phyloP scores from a whole-genome alignment of 2,888 invertebrate species.

The Eupithecia abbreviata region DNA sequence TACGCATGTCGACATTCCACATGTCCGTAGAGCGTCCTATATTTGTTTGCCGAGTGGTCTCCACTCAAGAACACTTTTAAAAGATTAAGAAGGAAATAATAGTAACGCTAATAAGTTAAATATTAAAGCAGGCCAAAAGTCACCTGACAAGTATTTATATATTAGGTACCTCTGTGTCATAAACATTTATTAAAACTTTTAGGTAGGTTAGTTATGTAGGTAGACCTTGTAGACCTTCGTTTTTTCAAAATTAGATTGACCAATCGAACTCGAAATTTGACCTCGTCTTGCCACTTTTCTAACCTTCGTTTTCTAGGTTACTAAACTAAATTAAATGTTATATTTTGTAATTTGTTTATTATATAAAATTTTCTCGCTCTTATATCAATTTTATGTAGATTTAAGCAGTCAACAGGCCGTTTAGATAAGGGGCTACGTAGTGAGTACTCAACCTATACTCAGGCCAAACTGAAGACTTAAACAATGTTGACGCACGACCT shows the following conservation, averaged over 20 bases:
- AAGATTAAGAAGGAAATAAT: background rate
- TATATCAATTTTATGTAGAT: background rate
- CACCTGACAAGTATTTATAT: background rate
- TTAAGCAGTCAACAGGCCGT: too few relatives aligned
- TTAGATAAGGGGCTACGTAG: background rate
- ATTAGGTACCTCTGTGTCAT: background rate
- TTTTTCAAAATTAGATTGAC: slow-evolving; percentile 20
- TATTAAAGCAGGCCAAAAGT: background rate
- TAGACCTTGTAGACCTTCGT: slow-evolving; percentile 7
- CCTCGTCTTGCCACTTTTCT: slow-evolving; percentile 5
- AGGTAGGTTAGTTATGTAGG: background rate
- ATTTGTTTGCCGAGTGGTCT: too few relatives aligned
- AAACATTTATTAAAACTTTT: background rate
- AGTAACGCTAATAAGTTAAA: background rate
- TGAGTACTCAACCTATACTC: too few relatives aligned
- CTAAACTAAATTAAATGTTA: slow-evolving; percentile 7
- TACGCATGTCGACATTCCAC: too few relatives aligned
- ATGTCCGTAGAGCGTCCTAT: too few relatives aligned
- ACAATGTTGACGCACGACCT: too few relatives aligned
- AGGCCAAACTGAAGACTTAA: too few relatives aligned
- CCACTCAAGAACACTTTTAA: too few relatives aligned
- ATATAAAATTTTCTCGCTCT: background rate
- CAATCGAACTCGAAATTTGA: slow-evolving; percentile 17
- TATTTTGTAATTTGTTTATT: background rate
- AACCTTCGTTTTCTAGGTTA: slow-evolving; percentile 20